Base-by-base conservation (phyloP, 1,140 invertebrate genomes). In the Dreissena rostriformis region DNA sequence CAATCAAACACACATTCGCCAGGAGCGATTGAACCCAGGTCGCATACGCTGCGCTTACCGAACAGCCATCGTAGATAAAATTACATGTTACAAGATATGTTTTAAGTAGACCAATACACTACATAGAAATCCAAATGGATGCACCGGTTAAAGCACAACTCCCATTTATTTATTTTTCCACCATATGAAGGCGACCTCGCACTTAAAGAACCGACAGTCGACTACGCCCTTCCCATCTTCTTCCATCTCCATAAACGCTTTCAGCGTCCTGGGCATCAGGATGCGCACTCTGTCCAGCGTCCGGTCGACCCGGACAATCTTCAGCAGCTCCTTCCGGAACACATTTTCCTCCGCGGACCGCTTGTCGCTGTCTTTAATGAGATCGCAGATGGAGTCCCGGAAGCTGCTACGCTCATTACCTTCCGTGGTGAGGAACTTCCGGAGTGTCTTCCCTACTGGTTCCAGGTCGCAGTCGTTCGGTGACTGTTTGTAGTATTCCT, bases 231-330 rank as follows among this genome's bases (percentile, higher is more conserved):
- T 15, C 5, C 0, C 52, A 26, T 72, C 67, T 7, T 63, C 53
- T 29, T 80, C 77, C 12, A 57, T 67, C 15, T 80, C 53, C 51
- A 80, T 80, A 39, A 80, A 80, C 2, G 52, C 53, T 28, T 71
- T 57, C 26, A 80, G 22, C 22, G 77, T 80, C 28, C 19, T 70
- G 17, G 77, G 28, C 51, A 61, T 80, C 14, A 80, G 2, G 4
- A 80, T 53, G 4, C 55, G 39, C 0, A 80, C 53, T 22, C 71
- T n/a, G 17, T 57, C 19, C n/a, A 15, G 51, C 24, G 61, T 39
- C 1, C 55, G 17, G 11, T 24, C 1, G 6, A 80, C 19, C 8
- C 67, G 49, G 2, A 80, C 53, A 15, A 70, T 22, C 24, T 80
- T 80, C 1, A 17, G 11, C 6, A 80, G 10, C 51, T 80, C 77